Conservation (phyloP, 2,797 vertebrate genomes). For the Serranus cabrilla region DNA sequence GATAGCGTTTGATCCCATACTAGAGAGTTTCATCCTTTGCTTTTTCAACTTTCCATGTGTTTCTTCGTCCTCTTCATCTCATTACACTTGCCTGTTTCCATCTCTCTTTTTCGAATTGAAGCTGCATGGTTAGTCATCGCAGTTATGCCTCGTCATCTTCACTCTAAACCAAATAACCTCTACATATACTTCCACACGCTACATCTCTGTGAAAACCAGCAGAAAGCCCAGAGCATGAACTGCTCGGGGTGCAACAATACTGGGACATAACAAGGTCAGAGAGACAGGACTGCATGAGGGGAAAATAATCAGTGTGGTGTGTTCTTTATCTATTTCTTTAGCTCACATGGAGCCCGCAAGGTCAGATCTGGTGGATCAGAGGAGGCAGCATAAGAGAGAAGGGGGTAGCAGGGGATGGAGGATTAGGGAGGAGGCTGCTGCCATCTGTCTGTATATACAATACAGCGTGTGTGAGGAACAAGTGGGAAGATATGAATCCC, state of each 20-base stretch:
- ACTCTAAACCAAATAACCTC: slow-evolving; percentile 20
- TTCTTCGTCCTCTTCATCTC: slow-evolving; percentile 14
- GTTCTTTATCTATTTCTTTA: slow-evolving; percentile 23
- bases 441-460: slow-evolving; percentile 66
- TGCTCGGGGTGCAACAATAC: slow-evolving; percentile 18
- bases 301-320: slow-evolving; percentile 27
- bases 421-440: slow-evolving; percentile 54
- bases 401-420: slow-evolving; percentile 21
- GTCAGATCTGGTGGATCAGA: slow-evolving; percentile 54
- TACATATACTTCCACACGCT: background rate
- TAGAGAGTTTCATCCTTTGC: slow-evolving; percentile 12
- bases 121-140: slow-evolving; percentile 7
- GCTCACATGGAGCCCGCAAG: slow-evolving; percentile 14
- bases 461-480: slow-evolving; percentile 40
- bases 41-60: slow-evolving; percentile 10
- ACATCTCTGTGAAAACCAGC: background rate
- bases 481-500: slow-evolving; percentile 42
- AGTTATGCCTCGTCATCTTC: slow-evolving; percentile 25
- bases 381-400: slow-evolving; percentile 31
- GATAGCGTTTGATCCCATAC: slow-evolving; percentile 31
- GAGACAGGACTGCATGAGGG: slow-evolving; percentile 20
- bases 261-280: slow-evolving; percentile 32
- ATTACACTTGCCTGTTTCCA: slow-evolving; percentile 45
- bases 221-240: background rate
- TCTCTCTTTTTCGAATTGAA: slow-evolving; percentile 28